Conservation (phyloP, 37 sponge, comb jelly and placozoan species). For the Agelas oroides region DNA sequence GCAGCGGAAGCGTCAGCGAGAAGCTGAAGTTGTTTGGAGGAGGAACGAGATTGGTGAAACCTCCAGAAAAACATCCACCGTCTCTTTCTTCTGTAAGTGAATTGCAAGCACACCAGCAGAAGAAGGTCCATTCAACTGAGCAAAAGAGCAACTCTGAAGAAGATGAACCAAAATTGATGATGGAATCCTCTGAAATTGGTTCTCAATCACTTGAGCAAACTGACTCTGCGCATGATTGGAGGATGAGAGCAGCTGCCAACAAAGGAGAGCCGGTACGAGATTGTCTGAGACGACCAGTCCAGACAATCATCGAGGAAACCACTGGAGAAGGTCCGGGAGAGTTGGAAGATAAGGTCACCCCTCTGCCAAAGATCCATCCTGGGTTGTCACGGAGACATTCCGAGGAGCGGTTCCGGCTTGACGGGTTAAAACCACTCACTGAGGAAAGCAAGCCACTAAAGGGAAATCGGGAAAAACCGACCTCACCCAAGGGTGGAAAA, state of each 20-base stretch:
- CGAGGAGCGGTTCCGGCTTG: conserved; percentile 26
- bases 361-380: conserved; percentile 22
- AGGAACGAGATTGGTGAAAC: background rate
- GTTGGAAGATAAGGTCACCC: conserved; percentile 12
- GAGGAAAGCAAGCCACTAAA: background rate
- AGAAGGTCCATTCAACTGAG: background rate
- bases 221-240: background rate
- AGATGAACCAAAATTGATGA: background rate
- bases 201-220: background rate
- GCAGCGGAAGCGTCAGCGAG: conserved; percentile 29
- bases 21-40: conserved; percentile 56
- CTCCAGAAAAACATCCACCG: background rate
- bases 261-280: background rate
- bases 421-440: background rate
- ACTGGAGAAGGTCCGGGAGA: background rate
- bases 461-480: background rate
- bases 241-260: background rate
- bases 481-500: background rate
- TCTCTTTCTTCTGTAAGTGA: background rate
- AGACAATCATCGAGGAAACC: too few relatives aligned
- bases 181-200: too few relatives aligned
- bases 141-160: background rate
- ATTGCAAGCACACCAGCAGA: background rate
- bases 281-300: too few relatives aligned
- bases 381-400: background rate